Percentiles rank a stretch among this genome's conserved stretches.
Conservation (phyloP, 1,140 invertebrate genomes). For the Atta cephalotes region DNA sequence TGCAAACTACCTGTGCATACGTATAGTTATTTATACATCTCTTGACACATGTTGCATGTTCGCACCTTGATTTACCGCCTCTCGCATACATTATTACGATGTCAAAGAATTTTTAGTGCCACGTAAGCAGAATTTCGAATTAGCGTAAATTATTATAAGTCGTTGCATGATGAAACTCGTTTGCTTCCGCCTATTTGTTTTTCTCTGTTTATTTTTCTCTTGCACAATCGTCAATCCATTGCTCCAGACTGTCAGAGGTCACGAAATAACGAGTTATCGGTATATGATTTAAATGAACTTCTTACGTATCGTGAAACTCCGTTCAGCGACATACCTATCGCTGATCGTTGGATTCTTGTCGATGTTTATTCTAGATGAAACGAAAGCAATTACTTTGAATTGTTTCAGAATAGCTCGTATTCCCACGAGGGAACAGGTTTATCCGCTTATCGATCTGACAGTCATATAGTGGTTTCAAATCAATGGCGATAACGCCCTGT, state of each 20-base stretch:
- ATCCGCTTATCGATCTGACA: slow-evolving; percentile 18
- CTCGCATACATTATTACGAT: background rate
- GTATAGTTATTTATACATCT: slow-evolving; percentile 40
- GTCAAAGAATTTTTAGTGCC: background rate
- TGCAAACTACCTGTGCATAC: background rate
- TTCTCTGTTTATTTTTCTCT: background rate
- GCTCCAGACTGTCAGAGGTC: background rate
- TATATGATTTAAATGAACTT: slow-evolving; percentile 39
- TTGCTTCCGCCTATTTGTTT: slow-evolving; percentile 14
- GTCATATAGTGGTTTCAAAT: slow-evolving; percentile 9
- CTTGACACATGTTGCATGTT: background rate
- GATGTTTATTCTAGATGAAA: slow-evolving; percentile 30
- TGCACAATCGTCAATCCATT: background rate
- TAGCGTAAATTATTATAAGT: background rate
- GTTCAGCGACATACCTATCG: background rate
- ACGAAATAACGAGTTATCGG: background rate
- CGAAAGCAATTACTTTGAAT: slow-evolving; percentile 15
- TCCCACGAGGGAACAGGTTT: slow-evolving; percentile 27
- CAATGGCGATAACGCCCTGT: slow-evolving; percentile 14
- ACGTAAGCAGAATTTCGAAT: background rate
- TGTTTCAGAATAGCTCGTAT: slow-evolving; percentile 7
- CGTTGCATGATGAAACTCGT: background rate
- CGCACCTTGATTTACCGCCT: background rate
- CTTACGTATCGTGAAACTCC: slow-evolving; percentile 35
- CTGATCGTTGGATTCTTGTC: background rate